phyloP scores from a whole-genome alignment of 2,888 invertebrate genomes.

The Lagria hirta region DNA sequence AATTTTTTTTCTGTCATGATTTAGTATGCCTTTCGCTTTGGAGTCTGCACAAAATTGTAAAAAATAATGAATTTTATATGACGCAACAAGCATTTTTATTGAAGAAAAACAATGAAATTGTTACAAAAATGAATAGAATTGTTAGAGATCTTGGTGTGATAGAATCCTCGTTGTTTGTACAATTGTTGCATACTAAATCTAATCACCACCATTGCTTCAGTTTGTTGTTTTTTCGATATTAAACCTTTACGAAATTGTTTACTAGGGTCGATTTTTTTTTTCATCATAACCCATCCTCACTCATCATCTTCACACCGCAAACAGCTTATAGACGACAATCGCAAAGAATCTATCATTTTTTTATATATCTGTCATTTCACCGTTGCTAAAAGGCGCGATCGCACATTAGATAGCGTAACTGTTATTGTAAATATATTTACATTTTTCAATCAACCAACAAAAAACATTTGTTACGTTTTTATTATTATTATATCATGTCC shows the following conservation, averaged over 20 bases:
- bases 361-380: no score
- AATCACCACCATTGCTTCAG: constrained; percentile 3
- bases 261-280: background rate
- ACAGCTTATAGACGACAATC: constrained; percentile 1
- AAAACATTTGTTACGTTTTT: constrained; percentile 19
- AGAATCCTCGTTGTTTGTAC: constrained; percentile 29
- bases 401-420: constrained; percentile 28
- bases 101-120: constrained; percentile 4
- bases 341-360: no score
- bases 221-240: background rate
- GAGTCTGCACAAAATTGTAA: constrained; percentile 14
- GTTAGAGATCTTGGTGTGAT: constrained; percentile 35
- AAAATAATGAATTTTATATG: constrained; percentile 9
- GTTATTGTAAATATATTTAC: constrained; percentile 15
- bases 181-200: constrained; percentile 33
- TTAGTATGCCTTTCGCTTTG: constrained; percentile 27
- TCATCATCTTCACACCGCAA: background rate
- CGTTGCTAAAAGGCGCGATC: constrained; percentile 29
- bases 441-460: constrained; percentile 11
- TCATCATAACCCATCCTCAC: background rate
- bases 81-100: constrained; percentile 5
- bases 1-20: constrained; percentile 19
- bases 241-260: background rate
- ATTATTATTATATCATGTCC: constrained; percentile 27
- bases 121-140: constrained; percentile 18